Percentiles rank a stretch among this genome's conserved stretches.
phyloP scores from a whole-genome alignment of 2,113 vertebrate species.

The Eidolon helvum region DNA sequence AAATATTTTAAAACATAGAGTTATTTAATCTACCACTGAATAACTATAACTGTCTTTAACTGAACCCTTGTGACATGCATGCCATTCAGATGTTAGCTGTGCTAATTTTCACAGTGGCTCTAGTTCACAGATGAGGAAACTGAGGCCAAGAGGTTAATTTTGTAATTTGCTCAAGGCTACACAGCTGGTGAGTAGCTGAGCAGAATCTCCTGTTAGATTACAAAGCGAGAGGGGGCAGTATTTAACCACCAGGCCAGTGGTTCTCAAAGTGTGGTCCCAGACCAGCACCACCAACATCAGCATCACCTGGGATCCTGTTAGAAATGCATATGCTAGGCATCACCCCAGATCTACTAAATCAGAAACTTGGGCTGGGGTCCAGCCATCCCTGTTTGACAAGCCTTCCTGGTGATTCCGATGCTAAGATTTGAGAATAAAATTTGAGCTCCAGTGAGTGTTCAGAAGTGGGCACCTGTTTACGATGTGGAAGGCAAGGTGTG shows the following conservation, averaged over 20 bases:
- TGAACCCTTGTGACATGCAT: fast-evolving
- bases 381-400: background rate
- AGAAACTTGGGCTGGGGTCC: background rate
- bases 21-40: background rate
- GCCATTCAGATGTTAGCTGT: background rate
- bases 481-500: background rate
- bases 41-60: background rate
- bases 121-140: background rate
- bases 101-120: background rate
- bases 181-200: background rate
- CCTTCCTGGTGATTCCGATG: background rate
- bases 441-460: background rate
- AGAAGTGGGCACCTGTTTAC: background rate
- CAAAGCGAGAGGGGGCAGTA: background rate
- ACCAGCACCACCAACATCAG: fast-evolving
- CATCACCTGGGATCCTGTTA: background rate
- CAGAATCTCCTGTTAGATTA: background rate
- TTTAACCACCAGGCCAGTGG: background rate
- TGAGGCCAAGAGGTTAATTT: background rate
- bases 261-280: background rate
- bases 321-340: background rate
- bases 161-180: background rate
- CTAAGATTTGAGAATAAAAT: background rate
- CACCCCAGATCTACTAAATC: no score
- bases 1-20: constrained; percentile 50